Percentiles rank a stretch among this genome's conserved stretches.
Conservation (phyloP, 2,888 invertebrate species). For the Hirtodrosophila histrioides region DNA sequence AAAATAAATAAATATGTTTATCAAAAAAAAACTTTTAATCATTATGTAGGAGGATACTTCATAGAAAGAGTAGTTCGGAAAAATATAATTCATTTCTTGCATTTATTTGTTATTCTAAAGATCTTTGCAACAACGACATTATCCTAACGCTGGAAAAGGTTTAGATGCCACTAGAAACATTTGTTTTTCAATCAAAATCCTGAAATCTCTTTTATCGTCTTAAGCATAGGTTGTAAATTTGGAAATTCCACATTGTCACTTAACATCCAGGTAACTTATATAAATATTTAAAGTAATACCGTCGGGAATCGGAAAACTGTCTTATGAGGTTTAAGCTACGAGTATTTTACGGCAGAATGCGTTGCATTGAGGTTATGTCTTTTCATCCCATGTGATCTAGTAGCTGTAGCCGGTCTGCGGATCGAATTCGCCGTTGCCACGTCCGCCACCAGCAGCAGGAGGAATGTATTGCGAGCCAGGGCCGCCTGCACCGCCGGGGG, state of each 20-base stretch:
- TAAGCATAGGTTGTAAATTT: constrained; percentile 39
- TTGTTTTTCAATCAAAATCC: constrained; percentile 26
- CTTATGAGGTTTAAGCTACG: constrained; percentile 40
- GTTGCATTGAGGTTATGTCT: constrained; percentile 50
- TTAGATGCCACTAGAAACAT: constrained; percentile 26
- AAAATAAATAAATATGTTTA: no score
- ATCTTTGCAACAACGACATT: constrained; percentile 11
- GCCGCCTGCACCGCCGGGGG: constrained; percentile 45
- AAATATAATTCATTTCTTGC: constrained; percentile 2
- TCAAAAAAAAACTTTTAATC: no score
- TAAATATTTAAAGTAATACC: constrained; percentile 32
- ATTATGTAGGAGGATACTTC: no score
- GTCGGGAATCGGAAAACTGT: constrained; percentile 8
- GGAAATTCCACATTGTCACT: neutral
- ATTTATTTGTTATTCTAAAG: constrained; percentile 26
- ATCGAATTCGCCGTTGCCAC: constrained; percentile 84
- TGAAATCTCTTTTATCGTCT: constrained; percentile 26
- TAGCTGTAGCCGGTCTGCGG: constrained; percentile 85
- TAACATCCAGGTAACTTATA: constrained; percentile 26
- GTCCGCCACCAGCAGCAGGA: constrained; percentile 66
- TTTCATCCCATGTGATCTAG: constrained; percentile 64
- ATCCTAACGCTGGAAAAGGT: constrained; percentile 3
- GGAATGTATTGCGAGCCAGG: constrained; percentile 69
- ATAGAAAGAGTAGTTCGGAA: no score
- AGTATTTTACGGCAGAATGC: constrained; percentile 75